These are phyloP conservation scores for Bombus picipes DNA, from an alignment of 1,140 invertebrate species.

Conservation along the genomic window DNA sequence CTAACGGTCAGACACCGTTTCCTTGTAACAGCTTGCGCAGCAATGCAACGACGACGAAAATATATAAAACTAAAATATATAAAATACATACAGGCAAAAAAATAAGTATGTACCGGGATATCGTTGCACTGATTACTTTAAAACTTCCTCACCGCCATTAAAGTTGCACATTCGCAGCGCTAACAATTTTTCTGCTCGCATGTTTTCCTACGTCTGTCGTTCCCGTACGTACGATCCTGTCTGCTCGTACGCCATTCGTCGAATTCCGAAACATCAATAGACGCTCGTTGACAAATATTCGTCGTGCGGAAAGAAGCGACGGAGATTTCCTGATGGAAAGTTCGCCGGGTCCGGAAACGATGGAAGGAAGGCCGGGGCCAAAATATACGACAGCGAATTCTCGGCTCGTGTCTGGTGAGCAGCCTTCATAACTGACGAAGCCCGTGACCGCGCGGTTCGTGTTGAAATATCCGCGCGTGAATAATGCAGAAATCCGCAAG, in stretches of 20 bases:
- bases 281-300: slow-evolving; percentile 29
- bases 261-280: slow-evolving; percentile 17
- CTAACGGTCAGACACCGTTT: too few relatives aligned
- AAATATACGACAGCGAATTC: background rate
- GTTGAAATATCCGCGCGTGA: slow-evolving; percentile 45
- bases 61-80: too few relatives aligned
- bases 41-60: too few relatives aligned
- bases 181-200: background rate
- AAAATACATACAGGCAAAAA: background rate
- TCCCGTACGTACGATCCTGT: background rate
- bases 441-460: background rate
- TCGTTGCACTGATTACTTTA: background rate
- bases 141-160: background rate
- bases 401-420: background rate
- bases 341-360: background rate
- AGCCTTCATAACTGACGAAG: slow-evolving; percentile 30
- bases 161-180: background rate
- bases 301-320: background rate
- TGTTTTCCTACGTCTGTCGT: background rate
- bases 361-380: background rate
- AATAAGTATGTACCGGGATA: too few relatives aligned
- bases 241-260: background rate
- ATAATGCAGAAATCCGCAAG: slow-evolving; percentile 62
- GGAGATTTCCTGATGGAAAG: background rate
- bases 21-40: too few relatives aligned